Base-by-base conservation (phyloP, 2,113 vertebrate species). In the Rhineura floridana region DNA sequence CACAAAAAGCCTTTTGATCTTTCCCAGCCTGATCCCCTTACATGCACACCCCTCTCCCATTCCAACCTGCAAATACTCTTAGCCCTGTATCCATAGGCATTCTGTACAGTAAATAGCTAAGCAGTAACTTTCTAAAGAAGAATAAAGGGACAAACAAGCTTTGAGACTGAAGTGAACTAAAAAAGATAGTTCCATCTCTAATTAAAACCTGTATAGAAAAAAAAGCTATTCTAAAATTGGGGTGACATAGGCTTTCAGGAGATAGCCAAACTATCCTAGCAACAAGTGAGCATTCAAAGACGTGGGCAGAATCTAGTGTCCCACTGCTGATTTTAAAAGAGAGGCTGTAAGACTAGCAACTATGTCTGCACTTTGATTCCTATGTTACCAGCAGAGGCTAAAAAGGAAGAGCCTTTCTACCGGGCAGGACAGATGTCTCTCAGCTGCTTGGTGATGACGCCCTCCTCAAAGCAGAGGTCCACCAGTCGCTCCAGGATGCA, bases 361-460 rank as follows among this genome's bases (percentile, higher is more conserved):
- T 7, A 0, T 8, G 69, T 21, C 55, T 21, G 55, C 55, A 4
- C 23, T 36, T 10, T 12, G 5, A 3, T 9, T 17, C 25, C 80
- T 52, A 12, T 13, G 15, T 1, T 48, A 52, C 4, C 30, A 30
- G 3, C 13, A 15, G 33, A 15, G 33, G 23, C 39, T 2, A 30
- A 30, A 23, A 13, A 3, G 4, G 30, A 7, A 15, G 28, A 15
- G 23, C n/a, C 4, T 3, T 21, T 72, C 93, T 48, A 98, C 98
- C 98, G 97, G 81, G 96, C 95, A 1, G 98, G 98, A 91, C 97
- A 98, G 73, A 96, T 89, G 13, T 98, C 98, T 30, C 97, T 95
- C 87, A 98, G 97, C 87, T 97, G 97, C 91, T 97, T 97, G 91
- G 97, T 98, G 93, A 98, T 98, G 83, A 98, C 94, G 0, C 97